Conservation (phyloP, 1,140 invertebrate species). For the Caenorhabditis brenneri region DNA sequence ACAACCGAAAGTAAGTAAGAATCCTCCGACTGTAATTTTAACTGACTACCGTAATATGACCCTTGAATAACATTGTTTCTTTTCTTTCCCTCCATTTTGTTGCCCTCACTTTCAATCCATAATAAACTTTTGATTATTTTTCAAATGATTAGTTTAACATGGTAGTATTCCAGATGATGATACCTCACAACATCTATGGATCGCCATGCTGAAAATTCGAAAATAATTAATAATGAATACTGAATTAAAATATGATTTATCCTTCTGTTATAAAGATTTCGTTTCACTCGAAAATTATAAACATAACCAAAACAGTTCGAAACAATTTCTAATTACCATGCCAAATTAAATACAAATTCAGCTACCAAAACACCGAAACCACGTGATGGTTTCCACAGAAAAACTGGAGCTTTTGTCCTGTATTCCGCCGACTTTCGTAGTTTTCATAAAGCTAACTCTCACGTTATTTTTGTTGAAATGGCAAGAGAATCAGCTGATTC, state of each 20-base stretch:
- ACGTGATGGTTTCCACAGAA: too few species aligned
- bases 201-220: not conserved
- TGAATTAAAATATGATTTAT: not conserved
- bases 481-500: too few species aligned
- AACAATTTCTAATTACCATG: too few species aligned
- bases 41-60: conserved; percentile 38
- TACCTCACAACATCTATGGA: conserved; percentile 29
- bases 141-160: not conserved
- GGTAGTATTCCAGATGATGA: conserved; percentile 21
- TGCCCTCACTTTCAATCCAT: not conserved
- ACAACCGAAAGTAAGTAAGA: conserved; percentile 40
- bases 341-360: too few species aligned
- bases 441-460: too few species aligned
- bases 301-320: too few species aligned
- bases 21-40: conserved; percentile 23
- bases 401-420: too few species aligned
- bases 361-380: too few species aligned
- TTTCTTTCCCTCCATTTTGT: not conserved
- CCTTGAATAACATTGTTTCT: not conserved
- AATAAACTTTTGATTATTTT: not conserved
- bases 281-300: too few species aligned
- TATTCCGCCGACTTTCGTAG: too few species aligned
- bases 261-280: too few species aligned
- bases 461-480: too few species aligned
- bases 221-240: not conserved